A percentile compares a stretch with the other conserved stretches of the same genome.
phyloP scores from a whole-genome alignment of 92 coral and sea anemone species.

The Anthopleura xanthogrammica region DNA sequence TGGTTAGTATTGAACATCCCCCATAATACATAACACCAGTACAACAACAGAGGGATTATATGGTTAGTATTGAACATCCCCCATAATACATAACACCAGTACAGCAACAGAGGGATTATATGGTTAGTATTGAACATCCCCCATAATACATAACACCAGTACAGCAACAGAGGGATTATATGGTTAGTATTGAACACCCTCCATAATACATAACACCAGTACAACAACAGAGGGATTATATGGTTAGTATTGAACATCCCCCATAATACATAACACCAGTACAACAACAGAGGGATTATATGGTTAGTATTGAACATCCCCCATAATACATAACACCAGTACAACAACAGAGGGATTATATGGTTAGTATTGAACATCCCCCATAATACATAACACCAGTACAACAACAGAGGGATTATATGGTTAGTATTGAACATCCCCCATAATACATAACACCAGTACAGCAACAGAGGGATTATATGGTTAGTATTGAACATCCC shows the following conservation, averaged over 20 bases:
- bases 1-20: constrained; percentile 46
- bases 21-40: constrained; percentile 90
- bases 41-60: constrained; percentile 83
- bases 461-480: constrained; percentile 84
- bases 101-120: constrained; percentile 84
- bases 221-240: constrained; percentile 83
- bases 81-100: constrained; percentile 90
- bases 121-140: constrained; percentile 46
- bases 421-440: constrained; percentile 46
- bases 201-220: constrained; percentile 90
- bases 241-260: constrained; percentile 46
- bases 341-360: constrained; percentile 83
- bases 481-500: constrained; percentile 46
- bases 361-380: constrained; percentile 46
- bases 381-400: constrained; percentile 90
- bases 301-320: constrained; percentile 46
- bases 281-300: constrained; percentile 83
- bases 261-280: constrained; percentile 90
- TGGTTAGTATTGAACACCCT: constrained; percentile 44
- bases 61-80: constrained; percentile 46
- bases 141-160: constrained; percentile 90
- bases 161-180: constrained; percentile 84
- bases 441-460: constrained; percentile 90
- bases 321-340: constrained; percentile 90
- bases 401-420: constrained; percentile 83